A percentile compares a stretch with the other conserved stretches of the same genome.
These are phyloP conservation scores for Dipus sagitta DNA, from an alignment of 2,797 vertebrate genomes.

Conservation along the genomic window DNA sequence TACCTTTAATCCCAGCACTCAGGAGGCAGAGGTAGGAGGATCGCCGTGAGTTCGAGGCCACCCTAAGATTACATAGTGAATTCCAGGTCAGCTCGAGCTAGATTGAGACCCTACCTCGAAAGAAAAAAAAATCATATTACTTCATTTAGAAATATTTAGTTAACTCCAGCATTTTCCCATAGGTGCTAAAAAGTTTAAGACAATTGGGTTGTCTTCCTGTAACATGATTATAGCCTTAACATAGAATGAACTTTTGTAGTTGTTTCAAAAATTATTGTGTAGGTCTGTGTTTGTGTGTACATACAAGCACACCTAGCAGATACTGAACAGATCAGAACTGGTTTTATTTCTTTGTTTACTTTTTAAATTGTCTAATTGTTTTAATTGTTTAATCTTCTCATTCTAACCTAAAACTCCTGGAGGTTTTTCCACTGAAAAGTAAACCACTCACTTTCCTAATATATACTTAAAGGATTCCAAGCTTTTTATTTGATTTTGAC, in stretches of 20 bases:
- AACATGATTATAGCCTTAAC: neutral
- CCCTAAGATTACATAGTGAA: too few relatives aligned
- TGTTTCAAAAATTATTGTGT: conserved; percentile 50
- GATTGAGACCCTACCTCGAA: too few relatives aligned
- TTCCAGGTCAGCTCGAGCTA: too few relatives aligned
- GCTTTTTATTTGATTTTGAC: conserved; percentile 61
- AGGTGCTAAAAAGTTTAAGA: conserved; percentile 32
- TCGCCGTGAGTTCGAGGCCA: too few relatives aligned
- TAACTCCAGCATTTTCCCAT: neutral
- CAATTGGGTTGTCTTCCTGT: neutral
- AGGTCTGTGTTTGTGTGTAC: neutral
- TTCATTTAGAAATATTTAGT: conserved; percentile 38
- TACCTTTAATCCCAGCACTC: too few relatives aligned
- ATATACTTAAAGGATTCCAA: conserved; percentile 48
- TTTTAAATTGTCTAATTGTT: neutral
- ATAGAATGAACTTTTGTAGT: conserved; percentile 30
- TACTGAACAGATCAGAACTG: conserved; percentile 41
- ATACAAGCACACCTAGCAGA: conserved; percentile 1
- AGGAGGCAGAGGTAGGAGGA: too few relatives aligned
- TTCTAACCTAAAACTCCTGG: conserved; percentile 35
- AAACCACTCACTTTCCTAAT: conserved; percentile 44
- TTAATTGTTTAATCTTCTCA: neutral
- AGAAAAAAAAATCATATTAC: neutral
- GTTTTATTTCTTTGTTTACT: conserved; percentile 56
- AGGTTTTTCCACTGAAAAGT: conserved; percentile 23